These are phyloP conservation scores for Marisa cornuarietis DNA, from an alignment of 1,140 invertebrate genomes.

Conservation along the genomic window DNA sequence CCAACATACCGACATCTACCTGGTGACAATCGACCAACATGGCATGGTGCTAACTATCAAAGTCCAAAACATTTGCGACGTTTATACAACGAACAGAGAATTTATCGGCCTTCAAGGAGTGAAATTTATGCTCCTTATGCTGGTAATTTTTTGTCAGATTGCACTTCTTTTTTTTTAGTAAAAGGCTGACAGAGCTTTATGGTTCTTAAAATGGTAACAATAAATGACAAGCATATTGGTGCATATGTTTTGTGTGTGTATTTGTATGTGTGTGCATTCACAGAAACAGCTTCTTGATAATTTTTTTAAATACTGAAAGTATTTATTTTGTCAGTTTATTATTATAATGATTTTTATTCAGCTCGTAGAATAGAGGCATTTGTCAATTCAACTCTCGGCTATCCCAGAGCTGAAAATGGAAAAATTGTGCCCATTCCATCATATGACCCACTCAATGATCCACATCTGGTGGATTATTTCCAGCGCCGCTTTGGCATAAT, in stretches of 20 bases:
- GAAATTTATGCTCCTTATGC: no score
- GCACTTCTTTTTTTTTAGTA: no score
- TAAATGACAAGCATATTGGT: neutral
- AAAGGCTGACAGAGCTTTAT: no score
- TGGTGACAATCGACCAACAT: neutral
- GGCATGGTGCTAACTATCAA: conserved; percentile 9
- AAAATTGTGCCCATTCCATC: conserved; percentile 45
- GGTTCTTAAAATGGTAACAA: no score
- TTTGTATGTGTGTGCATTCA: neutral
- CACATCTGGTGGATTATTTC: conserved; percentile 64
- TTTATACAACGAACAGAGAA: no score
- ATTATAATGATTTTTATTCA: conserved; percentile 15
- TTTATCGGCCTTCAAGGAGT: no score
- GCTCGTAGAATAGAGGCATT: conserved; percentile 41
- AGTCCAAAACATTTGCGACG: neutral
- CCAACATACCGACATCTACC: conserved; percentile 6
- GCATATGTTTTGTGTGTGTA: conserved; percentile 2
- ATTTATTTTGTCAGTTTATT: neutral
- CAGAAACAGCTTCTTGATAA: neutral
- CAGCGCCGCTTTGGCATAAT: conserved; percentile 58
- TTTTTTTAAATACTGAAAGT: neutral
- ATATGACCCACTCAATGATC: conserved; percentile 63
- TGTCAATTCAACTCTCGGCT: conserved; percentile 45
- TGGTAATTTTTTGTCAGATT: no score
- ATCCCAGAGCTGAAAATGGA: conserved; percentile 42